Conservation (phyloP, 2,113 vertebrate species). For the Strigops habroptila region DNA sequence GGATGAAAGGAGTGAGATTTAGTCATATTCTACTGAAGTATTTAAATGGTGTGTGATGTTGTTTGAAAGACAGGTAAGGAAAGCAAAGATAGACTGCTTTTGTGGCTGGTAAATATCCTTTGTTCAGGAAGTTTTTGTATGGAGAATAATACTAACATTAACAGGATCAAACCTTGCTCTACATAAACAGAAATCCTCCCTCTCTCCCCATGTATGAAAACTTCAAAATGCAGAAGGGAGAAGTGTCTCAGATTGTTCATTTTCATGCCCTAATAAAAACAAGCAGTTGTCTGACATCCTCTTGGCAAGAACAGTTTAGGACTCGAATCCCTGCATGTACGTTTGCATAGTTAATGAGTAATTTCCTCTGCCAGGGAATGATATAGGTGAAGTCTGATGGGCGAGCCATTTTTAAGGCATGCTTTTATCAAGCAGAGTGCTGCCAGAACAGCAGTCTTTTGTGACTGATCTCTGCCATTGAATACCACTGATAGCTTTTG, state of each 20-base stretch:
- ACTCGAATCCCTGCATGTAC: background rate
- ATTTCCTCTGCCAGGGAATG: background rate
- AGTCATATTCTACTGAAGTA: background rate
- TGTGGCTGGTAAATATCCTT: conserved; percentile 44
- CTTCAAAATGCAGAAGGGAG: background rate
- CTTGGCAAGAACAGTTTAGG: background rate
- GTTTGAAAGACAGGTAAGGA: background rate
- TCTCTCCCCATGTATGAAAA: background rate
- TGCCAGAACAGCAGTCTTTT: background rate
- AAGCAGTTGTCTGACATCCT: conserved; percentile 22
- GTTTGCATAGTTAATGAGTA: conserved; percentile 4
- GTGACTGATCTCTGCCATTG: background rate
- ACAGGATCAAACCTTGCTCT: background rate
- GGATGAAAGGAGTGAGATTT: background rate
- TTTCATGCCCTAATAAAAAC: background rate
- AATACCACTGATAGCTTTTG: background rate
- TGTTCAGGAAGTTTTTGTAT: background rate
- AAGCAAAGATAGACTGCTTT: background rate
- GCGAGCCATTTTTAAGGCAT: background rate
- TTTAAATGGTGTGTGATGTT: background rate
- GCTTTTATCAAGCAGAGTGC: accelerated
- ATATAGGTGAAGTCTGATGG: background rate
- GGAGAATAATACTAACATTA: background rate
- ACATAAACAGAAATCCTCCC: conserved; percentile 11
- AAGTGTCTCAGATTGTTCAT: background rate